Evolutionary conservation across 2,797 vertebrate genomes (phyloP).

Genomic region (Toxotes lorentzi): DNA sequence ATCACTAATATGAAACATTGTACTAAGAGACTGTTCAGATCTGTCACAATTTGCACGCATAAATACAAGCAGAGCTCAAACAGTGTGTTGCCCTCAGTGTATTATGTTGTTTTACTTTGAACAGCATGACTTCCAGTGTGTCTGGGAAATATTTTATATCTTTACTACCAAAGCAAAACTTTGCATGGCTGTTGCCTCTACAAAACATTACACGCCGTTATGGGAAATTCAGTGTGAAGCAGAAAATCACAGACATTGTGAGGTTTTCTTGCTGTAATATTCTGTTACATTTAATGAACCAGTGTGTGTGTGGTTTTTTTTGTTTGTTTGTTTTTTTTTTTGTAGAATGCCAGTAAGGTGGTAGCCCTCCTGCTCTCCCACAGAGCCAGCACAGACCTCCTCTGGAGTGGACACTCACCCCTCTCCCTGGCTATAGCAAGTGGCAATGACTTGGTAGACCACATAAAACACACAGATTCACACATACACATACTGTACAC

Average conservation of each 20-base stretch:
- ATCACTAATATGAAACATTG: background rate
- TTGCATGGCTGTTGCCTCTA: background rate
- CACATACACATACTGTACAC: background rate
- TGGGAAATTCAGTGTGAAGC: background rate
- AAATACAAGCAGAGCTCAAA: background rate
- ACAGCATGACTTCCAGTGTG: background rate
- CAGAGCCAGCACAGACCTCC: slow-evolving; percentile 81
- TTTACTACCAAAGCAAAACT: too few relatives aligned
- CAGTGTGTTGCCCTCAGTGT: too few relatives aligned
- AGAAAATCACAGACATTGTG: background rate
- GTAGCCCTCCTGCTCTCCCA: slow-evolving; percentile 87
- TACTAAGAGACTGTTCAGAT: background rate
- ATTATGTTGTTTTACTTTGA: background rate
- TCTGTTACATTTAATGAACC: background rate
- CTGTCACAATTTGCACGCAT: background rate
- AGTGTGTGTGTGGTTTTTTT: background rate
- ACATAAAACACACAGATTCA: background rate
- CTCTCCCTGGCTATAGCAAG: slow-evolving; percentile 91
- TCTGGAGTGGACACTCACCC: slow-evolving; percentile 93
- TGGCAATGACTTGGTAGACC: slow-evolving; percentile 88
- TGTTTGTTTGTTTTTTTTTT: background rate
- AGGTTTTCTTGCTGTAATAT: background rate
- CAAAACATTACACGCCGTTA: too few relatives aligned
- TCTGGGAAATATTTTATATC: background rate
- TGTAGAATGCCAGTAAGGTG: slow-evolving; percentile 84